A percentile compares a stretch with the other conserved stretches of the same genome.
These are phyloP conservation scores for Alosa sapidissima DNA, from an alignment of 2,797 vertebrate species.

Conservation along the genomic window DNA sequence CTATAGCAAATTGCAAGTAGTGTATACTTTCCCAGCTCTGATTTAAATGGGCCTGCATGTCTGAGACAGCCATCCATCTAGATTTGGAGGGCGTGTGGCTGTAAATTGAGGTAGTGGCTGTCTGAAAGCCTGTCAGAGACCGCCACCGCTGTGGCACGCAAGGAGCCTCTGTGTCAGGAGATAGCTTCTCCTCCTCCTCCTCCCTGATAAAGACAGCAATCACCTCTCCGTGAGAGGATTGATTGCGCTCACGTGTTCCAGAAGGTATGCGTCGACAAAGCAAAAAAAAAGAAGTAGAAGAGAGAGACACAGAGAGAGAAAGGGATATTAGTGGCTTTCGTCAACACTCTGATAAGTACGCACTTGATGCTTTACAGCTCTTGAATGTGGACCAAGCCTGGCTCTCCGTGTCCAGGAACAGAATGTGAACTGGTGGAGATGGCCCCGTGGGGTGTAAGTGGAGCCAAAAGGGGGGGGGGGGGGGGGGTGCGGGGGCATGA, in stretches of 20 bases:
- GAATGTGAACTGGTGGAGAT: neutral
- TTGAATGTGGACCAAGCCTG: neutral
- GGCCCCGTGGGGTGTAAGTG: conserved; percentile 33
- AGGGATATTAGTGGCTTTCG: neutral
- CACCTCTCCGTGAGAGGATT: conserved; percentile 26
- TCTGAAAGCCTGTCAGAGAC: conserved; percentile 39
- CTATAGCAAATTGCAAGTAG: neutral
- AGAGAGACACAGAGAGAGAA: neutral
- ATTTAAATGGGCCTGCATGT: neutral
- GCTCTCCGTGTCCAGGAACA: neutral
- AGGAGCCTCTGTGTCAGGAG: conserved; percentile 42
- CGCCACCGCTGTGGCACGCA: neutral
- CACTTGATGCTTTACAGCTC: neutral
- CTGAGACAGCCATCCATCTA: conserved; percentile 8
- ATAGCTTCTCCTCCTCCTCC: conserved; percentile 56
- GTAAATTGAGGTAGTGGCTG: conserved; percentile 44
- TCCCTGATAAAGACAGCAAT: conserved; percentile 26
- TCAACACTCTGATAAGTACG: neutral
- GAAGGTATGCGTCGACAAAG: neutral
- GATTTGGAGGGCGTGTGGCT: neutral
- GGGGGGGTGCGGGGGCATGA: conserved; percentile 11
- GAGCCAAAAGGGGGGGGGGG: conserved; percentile 40
- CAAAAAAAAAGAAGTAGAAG: neutral
- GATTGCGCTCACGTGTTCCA: conserved; percentile 14
- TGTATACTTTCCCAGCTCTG: neutral